Percentiles rank a stretch among this genome's conserved stretches.
Evolutionary conservation across 1,140 invertebrate genomes (phyloP).

Genomic region (Drosophila subobscura): DNA sequence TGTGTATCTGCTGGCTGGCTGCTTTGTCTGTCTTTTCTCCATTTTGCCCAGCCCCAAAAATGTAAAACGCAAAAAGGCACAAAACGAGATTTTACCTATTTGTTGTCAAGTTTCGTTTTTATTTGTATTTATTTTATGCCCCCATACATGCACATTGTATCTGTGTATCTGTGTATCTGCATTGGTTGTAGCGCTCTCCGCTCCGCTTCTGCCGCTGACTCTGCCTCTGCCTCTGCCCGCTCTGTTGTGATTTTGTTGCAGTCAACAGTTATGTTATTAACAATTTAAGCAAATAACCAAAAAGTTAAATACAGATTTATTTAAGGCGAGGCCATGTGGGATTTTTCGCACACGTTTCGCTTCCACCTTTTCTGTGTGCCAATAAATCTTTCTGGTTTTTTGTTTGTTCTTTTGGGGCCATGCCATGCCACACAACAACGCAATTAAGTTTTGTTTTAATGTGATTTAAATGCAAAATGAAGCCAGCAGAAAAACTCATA

Average conservation of each 20-base stretch:
- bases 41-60: constrained; percentile 62
- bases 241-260: constrained; percentile 51
- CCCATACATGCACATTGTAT: constrained; percentile 6
- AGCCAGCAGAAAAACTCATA: constrained; percentile 21
- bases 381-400: constrained; percentile 24
- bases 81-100: constrained; percentile 73
- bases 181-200: constrained; percentile 28
- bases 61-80: constrained; percentile 63
- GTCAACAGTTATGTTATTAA: constrained; percentile 60
- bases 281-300: constrained; percentile 66
- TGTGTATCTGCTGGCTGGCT: constrained; percentile 9
- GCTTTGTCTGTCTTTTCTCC: constrained; percentile 36
- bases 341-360: constrained; percentile 27
- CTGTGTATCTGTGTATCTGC: constrained; percentile 18
- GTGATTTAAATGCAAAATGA: constrained; percentile 38
- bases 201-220: constrained; percentile 23
- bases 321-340: constrained; percentile 19
- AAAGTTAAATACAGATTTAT: constrained; percentile 33
- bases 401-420: not conserved
- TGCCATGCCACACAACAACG: constrained; percentile 27
- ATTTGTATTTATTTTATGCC: constrained; percentile 6
- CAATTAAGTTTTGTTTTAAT: constrained; percentile 32
- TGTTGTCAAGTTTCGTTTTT: constrained; percentile 60
- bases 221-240: constrained; percentile 7
- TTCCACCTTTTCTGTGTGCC: constrained; percentile 16